These are phyloP conservation scores for Dryas iulia DNA, from an alignment of 1,140 invertebrate species.

Conservation along the genomic window DNA sequence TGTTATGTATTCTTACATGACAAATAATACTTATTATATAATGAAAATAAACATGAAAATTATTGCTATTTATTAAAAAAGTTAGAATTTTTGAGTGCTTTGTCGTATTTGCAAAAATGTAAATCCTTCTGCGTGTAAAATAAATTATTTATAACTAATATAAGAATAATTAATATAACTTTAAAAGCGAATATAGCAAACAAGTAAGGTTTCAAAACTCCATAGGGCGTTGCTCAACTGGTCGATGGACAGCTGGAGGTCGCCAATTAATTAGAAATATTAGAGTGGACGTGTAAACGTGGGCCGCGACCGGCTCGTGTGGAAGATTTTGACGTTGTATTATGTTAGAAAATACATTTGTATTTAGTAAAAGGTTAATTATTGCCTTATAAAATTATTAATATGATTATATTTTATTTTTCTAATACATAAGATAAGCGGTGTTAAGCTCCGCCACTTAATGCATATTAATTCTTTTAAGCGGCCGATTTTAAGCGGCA, in stretches of 20 bases:
- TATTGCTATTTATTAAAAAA: no score
- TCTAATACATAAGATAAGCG: background rate
- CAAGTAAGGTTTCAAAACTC: constrained; percentile 21
- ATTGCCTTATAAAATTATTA: background rate
- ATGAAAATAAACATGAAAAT: background rate
- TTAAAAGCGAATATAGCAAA: background rate
- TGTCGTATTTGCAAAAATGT: no score
- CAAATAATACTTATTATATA: background rate
- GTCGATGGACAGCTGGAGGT: constrained; percentile 20
- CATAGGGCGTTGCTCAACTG: constrained; percentile 24
- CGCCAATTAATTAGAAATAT: constrained; percentile 34
- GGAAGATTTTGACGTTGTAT: constrained; percentile 9
- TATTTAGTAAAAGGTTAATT: background rate
- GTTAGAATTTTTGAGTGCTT: no score
- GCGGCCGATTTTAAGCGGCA: no score
- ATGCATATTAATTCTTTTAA: no score
- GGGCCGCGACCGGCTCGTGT: constrained; percentile 2
- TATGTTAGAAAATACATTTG: background rate
- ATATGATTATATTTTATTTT: background rate
- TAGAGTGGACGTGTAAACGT: constrained; percentile 18
- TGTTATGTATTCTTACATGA: background rate
- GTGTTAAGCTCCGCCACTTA: no score
- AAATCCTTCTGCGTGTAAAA: no score
- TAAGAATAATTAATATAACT: background rate
- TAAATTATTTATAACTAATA: background rate